Evolutionary conservation across 2,888 invertebrate species (phyloP).

Genomic region (Dendrolimus pini): DNA sequence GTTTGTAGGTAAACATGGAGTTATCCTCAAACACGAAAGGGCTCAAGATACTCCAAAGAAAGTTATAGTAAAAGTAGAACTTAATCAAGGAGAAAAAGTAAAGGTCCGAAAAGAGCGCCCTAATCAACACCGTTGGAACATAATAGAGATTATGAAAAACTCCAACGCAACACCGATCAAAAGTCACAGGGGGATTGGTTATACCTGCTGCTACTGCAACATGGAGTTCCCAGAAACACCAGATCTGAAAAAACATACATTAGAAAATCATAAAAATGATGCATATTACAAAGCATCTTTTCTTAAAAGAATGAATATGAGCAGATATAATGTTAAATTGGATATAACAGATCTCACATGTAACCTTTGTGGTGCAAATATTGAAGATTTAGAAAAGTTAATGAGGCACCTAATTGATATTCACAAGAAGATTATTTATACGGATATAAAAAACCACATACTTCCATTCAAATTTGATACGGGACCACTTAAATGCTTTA

Average conservation of each 20-base stretch:
- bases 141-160: constrained; percentile 6
- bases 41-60: too few species aligned
- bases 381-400: constrained; percentile 11
- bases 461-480: constrained; percentile 21
- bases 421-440: constrained; percentile 15
- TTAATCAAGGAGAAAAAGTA: too few species aligned
- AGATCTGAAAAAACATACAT: constrained; percentile 15
- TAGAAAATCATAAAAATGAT: constrained; percentile 12
- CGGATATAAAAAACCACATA: constrained; percentile 24
- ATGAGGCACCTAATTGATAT: constrained; percentile 15
- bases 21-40: background rate
- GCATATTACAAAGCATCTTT: constrained; percentile 2
- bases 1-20: background rate
- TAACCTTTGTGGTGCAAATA: constrained; percentile 11
- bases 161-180: constrained; percentile 20
- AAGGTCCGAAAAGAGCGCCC: background rate
- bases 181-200: constrained; percentile 10
- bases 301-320: constrained; percentile 2
- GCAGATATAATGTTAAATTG: constrained; percentile 7
- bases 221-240: constrained; percentile 9
- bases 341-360: constrained; percentile 15
- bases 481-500: constrained; percentile 12
- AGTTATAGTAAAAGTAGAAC: too few species aligned
- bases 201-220: constrained; percentile 17
- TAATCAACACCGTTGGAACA: constrained; percentile 4